Evolutionary conservation across 1,140 invertebrate genomes (phyloP), one percentile per base, ranked within the genome.

Genomic region (Papilio glaucus): DNA sequence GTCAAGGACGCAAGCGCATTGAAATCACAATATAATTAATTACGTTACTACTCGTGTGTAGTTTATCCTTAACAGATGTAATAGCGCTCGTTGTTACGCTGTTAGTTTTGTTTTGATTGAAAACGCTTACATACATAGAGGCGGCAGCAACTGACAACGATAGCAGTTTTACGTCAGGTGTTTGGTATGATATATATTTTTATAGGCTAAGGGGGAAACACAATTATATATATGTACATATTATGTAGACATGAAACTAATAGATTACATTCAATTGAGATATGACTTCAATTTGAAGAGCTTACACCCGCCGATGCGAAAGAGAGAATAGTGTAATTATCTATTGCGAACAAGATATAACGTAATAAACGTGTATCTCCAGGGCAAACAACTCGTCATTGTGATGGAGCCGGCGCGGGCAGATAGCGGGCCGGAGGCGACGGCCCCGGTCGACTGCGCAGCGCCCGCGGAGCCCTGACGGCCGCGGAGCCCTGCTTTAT

Each of bases 361-460:
- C 84, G 88, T 88, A 83, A 89, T 90, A 87, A 89, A 90, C 79
- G 83, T 88, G 83, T 89, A 91, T 88, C 85, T 87, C 81, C 70
- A 85, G 65, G 78, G 90, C 86, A 89, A 91, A 91, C 88, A 90
- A 79, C 71, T 79, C 87, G 85, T 81, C 78, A 85, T 72, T 75
- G 83, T 86, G 84, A 77, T 80, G 84, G 71, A 77, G 82, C 72
- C 79, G 81, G 62, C 74, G 84, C 53, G 73, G 78, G 81, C 83
- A 89, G 90, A 89, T 84, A 85, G 81, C 77, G 80, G 62, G 73
- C 73, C 80, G 80, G 73, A 62, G 81, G 81, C 81, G 81, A 71
- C 77, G 77, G 81, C 75, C 82, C 74, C 83, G 85, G 74, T 79
- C 80, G 83, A 78, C 65, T 77, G 26, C 74, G 65, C 72, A 76